Evolutionary conservation across 2,797 vertebrate species (phyloP), one percentile per base, ranked within the genome.

Genomic region (Urophycis tenuis): DNA sequence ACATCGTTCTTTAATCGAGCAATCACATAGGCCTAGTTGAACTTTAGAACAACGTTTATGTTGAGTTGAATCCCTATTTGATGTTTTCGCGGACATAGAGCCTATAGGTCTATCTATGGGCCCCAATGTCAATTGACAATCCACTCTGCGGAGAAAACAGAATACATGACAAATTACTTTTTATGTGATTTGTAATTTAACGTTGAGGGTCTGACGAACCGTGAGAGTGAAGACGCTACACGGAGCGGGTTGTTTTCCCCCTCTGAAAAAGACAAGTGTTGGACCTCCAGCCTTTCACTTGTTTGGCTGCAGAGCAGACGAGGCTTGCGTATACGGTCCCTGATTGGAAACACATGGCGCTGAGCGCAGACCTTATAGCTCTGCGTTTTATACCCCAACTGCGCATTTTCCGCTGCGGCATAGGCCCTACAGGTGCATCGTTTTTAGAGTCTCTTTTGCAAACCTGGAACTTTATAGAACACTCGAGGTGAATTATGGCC

Each of bases 271-370:
- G 88, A 89, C 91, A 89, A 92, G 60, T 89, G 91, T 85, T 88
- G 91, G 88, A 91, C 88, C 89, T 92, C 90, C 89, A 89, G 82
- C 88, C 86, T 89, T 80, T 82, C 75, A 22, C 82, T 87, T 81
- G 87, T 90, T 89, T 87, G 91, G 88, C 91, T 85, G 88, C 86
- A 87, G 85, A 74, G 87, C 84, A 84, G 81, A 91, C 90, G 91
- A 86, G 89, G 85, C 84, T 76, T 76, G 90, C 85, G 90, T 91
- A 83, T 87, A 75, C 83, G 85, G 85, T 75, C 86, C 87, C 84
- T 93, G 93, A 95, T 93, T 92, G 87, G 91, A 94, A 95, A 84
- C 95, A 93, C 92, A 94, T 93, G 91, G 87, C 32, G 85, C 86
- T 82, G 72, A 85, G 86, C 32, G 69, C 12, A 15, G 69, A 30